phyloP scores from a whole-genome alignment of 1,140 invertebrate genomes.

The Xylocopa sonorina region DNA sequence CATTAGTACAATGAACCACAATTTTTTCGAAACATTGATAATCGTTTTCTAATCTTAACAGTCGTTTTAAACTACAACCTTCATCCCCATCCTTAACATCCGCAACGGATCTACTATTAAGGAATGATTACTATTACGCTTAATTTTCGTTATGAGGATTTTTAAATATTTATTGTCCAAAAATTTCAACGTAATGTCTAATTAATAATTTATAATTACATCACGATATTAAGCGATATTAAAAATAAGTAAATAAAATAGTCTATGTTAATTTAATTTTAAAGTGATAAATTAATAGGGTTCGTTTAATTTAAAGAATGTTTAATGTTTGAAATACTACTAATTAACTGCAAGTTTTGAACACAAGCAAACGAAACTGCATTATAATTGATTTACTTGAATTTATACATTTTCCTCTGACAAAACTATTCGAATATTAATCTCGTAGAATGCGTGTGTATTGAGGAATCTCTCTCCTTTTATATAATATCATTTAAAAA shows the following conservation, averaged over 20 bases:
- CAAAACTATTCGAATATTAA: background rate
- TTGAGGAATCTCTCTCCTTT: no score
- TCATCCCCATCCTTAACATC: constrained; percentile 28
- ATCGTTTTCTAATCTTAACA: constrained; percentile 51
- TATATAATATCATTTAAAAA: background rate
- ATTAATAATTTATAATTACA: background rate
- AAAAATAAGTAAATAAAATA: background rate
- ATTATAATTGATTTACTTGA: background rate
- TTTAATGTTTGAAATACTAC: background rate
- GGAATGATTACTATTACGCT: background rate
- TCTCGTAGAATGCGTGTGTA: background rate
- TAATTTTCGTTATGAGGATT: constrained; percentile 8
- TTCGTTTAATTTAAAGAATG: background rate
- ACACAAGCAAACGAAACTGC: background rate
- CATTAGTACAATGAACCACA: constrained; percentile 64
- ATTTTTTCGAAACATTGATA: constrained; percentile 54
- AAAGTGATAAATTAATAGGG: background rate
- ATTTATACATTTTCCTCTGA: background rate
- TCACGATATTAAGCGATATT: background rate
- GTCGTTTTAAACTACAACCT: constrained; percentile 47
- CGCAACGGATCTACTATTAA: background rate
- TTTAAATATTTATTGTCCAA: background rate
- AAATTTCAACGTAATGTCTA: background rate
- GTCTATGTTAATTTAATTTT: background rate
- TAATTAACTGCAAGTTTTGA: background rate